A percentile compares a stretch with the other conserved stretches of the same genome.
phyloP scores from a whole-genome alignment of 2,888 invertebrate genomes.

The Thera obeliscata region DNA sequence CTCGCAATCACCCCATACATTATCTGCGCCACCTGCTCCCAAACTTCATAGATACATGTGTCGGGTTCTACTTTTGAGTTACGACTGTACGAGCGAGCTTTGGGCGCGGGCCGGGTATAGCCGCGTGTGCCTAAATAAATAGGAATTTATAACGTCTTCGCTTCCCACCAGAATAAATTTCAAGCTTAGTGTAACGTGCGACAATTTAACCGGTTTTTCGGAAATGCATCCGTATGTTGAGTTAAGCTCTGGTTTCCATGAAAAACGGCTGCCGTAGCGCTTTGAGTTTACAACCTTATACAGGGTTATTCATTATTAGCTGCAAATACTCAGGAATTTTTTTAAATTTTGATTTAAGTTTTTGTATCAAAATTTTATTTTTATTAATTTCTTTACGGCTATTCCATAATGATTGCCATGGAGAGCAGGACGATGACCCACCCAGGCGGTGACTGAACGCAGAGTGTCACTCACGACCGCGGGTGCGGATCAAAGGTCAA shows the following conservation, averaged over 20 bases:
- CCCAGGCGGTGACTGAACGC: too few species aligned
- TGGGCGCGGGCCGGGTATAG: constrained; percentile 54
- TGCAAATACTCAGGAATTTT: too few species aligned
- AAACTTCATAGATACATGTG: constrained; percentile 62
- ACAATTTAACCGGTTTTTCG: constrained; percentile 23
- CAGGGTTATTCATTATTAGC: background rate
- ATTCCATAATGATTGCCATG: too few species aligned
- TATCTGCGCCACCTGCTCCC: constrained; percentile 62
- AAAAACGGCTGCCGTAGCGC: background rate
- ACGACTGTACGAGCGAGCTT: constrained; percentile 25
- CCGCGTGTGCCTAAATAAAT: constrained; percentile 67
- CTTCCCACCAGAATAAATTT: constrained; percentile 52
- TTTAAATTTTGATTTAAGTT: too few species aligned
- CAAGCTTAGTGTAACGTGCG: constrained; percentile 35
- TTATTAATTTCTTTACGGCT: too few species aligned
- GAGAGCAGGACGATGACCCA: too few species aligned
- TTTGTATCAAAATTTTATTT: too few species aligned
- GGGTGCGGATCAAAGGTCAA: too few species aligned
- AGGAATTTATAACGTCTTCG: constrained; percentile 67
- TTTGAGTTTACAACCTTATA: background rate
- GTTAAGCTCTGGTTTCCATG: constrained; percentile 1
- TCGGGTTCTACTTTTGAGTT: constrained; percentile 63
- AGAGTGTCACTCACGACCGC: too few species aligned
- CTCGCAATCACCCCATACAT: constrained; percentile 44
- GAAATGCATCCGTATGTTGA: constrained; percentile 26